Conservation (phyloP, 1,140 invertebrate genomes). For the Bombus superbus region DNA sequence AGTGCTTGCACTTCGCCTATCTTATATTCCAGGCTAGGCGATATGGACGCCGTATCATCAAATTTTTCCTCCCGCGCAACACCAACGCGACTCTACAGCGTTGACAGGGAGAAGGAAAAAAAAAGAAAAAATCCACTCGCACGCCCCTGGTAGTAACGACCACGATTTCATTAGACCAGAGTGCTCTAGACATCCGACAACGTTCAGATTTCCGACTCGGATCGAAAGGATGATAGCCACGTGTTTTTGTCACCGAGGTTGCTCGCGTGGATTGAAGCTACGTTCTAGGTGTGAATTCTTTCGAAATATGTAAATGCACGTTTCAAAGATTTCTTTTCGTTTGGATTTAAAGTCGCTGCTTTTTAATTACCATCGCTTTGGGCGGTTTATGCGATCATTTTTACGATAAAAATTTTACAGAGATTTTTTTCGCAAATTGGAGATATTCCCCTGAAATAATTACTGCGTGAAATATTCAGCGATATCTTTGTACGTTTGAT, state of each 20-base stretch:
- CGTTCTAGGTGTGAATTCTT: neutral
- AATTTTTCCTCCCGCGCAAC: neutral
- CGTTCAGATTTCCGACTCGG: too few relatives aligned
- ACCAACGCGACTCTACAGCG: neutral
- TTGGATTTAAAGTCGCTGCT: too few relatives aligned
- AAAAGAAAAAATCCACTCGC: neutral
- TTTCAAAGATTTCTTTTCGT: neutral
- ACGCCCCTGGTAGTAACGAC: neutral
- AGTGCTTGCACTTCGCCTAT: neutral
- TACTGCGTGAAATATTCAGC: too few relatives aligned
- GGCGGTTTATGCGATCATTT: too few relatives aligned
- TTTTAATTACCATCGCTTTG: too few relatives aligned
- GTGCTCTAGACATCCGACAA: slow-evolving; percentile 16
- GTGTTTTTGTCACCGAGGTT: neutral
- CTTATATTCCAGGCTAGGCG: slow-evolving; percentile 8
- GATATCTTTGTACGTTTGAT: too few relatives aligned
- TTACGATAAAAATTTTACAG: too few relatives aligned
- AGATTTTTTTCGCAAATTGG: too few relatives aligned
- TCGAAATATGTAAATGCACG: neutral
- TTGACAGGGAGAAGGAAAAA: neutral
- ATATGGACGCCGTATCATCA: neutral
- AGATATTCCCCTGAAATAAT: too few relatives aligned
- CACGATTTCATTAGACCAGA: neutral
- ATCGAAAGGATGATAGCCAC: neutral
- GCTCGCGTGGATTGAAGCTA: too few relatives aligned